Evolutionary conservation across 2,113 vertebrate species (phyloP).

Genomic region (Aspidoscelis tigris): DNA sequence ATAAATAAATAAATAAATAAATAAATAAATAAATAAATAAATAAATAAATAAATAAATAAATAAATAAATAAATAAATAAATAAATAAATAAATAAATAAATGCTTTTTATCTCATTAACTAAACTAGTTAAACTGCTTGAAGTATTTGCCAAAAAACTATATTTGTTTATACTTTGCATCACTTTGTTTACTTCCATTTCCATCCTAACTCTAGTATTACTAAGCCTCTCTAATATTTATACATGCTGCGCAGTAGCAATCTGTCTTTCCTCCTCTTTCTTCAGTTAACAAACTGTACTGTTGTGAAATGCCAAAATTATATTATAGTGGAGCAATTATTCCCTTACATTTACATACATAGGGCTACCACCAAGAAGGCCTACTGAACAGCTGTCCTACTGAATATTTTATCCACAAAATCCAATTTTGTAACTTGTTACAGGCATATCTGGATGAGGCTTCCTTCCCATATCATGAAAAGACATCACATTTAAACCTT

Average conservation of each 20-base stretch:
- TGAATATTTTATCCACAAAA: neutral
- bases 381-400: neutral
- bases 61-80: neutral
- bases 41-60: too few relatives aligned
- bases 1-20: too few relatives aligned
- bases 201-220: neutral
- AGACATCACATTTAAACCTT: neutral
- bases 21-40: too few relatives aligned
- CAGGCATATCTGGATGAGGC: neutral
- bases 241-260: neutral
- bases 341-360: too few relatives aligned
- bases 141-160: neutral
- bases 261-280: neutral
- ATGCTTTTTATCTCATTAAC: neutral
- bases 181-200: neutral
- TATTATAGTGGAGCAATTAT: too few relatives aligned
- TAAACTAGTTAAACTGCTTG: neutral
- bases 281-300: neutral
- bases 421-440: neutral
- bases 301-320: neutral
- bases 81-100: too few relatives aligned
- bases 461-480: neutral
- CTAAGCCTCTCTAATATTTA: neutral
- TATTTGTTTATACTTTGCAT: neutral
- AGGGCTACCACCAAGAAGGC: neutral